Percentiles rank a stretch among this genome's conserved stretches.
phyloP scores from a whole-genome alignment of 2,797 vertebrate species.

The Cephalopachus bancanus region DNA sequence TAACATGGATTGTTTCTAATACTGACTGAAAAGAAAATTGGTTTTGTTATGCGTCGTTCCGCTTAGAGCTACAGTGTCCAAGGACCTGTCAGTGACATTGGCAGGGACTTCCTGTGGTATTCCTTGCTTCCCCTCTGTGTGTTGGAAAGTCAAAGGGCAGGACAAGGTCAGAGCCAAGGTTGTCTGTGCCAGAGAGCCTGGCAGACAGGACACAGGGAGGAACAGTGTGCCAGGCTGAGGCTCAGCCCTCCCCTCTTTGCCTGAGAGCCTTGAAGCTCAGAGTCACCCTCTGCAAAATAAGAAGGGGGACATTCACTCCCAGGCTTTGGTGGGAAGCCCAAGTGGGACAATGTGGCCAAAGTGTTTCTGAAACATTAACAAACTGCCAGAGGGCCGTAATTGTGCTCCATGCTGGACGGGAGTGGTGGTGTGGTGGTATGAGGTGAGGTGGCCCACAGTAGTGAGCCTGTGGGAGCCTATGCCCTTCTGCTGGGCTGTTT shows the following conservation, averaged over 20 bases:
- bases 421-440: no score
- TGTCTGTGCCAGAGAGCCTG: neutral
- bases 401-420: no score
- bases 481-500: rapidly evolving
- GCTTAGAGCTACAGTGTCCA: rapidly evolving
- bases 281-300: neutral
- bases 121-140: neutral
- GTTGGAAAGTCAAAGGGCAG: no score
- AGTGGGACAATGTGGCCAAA: rapidly evolving
- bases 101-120: neutral
- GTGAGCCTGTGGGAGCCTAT: neutral
- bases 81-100: neutral
- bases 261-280: neutral
- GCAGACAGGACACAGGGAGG: neutral
- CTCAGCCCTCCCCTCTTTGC: no score
- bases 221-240: rapidly evolving
- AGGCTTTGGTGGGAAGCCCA: neutral
- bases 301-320: neutral
- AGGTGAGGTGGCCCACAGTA: no score
- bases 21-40: neutral
- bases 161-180: neutral
- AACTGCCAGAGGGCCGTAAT: no score
- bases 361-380: neutral
- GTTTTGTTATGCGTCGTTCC: neutral
- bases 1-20: neutral